A percentile compares a stretch with the other conserved stretches of the same genome.
These are phyloP conservation scores for Spinibarbus caldwelli DNA, from an alignment of 2,797 vertebrate species.

Conservation along the genomic window DNA sequence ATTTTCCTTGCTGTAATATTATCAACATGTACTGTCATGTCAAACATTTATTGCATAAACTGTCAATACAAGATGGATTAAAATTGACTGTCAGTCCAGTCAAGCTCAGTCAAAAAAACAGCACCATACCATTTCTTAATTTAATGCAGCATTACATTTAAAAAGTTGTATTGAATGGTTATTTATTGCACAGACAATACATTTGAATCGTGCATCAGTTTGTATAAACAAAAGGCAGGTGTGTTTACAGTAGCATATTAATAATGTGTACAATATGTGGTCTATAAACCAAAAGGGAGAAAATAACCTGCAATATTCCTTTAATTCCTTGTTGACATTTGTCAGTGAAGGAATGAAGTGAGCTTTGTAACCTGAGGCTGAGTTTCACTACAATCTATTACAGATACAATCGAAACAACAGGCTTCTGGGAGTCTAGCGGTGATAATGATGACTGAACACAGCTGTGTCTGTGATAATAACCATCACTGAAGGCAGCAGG, in stretches of 20 bases:
- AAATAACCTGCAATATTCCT: slow-evolving; percentile 6
- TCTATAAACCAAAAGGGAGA: not conserved
- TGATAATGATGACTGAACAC: slow-evolving; percentile 21
- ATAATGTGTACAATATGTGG: not conserved
- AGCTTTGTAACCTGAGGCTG: not conserved
- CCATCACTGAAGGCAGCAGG: not conserved
- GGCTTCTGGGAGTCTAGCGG: not conserved
- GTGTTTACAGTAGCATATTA: not conserved
- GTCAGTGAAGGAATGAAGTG: not conserved
- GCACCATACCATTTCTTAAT: not conserved
- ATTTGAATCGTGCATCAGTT: not conserved
- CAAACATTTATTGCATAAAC: not conserved
- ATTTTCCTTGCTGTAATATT: not conserved
- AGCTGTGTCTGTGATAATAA: slow-evolving; percentile 28
- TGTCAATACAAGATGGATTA: not conserved
- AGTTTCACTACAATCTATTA: not conserved
- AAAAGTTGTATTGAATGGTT: not conserved
- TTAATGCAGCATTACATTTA: not conserved
- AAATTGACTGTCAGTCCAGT: not conserved
- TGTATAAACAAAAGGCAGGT: not conserved
- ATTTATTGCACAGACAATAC: not conserved
- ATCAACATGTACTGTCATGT: not conserved
- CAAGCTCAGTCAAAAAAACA: not conserved
- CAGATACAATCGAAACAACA: slow-evolving; percentile 13
- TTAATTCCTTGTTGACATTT: not conserved